Evolutionary conservation across 2,888 invertebrate species (phyloP).

Genomic region (Eumacrocentrus americanus): DNA sequence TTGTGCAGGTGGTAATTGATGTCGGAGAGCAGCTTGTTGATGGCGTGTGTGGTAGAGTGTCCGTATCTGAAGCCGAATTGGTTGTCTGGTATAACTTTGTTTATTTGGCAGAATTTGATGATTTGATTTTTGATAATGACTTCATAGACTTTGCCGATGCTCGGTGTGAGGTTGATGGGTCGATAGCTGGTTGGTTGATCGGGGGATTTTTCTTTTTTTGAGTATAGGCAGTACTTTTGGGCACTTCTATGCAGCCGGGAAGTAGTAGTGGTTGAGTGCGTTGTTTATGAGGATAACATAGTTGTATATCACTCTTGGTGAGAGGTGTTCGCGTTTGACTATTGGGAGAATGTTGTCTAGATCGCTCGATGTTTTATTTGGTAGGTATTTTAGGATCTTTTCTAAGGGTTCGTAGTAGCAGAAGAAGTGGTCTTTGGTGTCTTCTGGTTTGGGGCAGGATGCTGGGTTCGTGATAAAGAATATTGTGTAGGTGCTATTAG

Average conservation of each 20-base stretch:
- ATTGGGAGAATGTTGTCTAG: slow-evolving; percentile 30
- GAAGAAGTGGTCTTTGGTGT: not conserved
- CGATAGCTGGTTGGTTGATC: slow-evolving; percentile 27
- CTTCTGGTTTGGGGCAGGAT: not conserved
- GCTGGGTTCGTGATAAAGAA: not conserved
- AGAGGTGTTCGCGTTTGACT: slow-evolving; percentile 28
- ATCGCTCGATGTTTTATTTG: slow-evolving; percentile 31
- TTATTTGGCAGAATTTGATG: not conserved
- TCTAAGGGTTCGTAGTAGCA: not conserved
- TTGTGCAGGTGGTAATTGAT: not conserved
- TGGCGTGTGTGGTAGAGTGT: slow-evolving; percentile 27
- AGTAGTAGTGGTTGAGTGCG: slow-evolving; percentile 22
- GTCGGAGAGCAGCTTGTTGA: slow-evolving; percentile 27
- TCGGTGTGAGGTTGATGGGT: slow-evolving; percentile 30
- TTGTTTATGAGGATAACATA: slow-evolving; percentile 27
- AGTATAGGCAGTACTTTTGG: slow-evolving; percentile 25
- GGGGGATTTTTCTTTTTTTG: slow-evolving; percentile 13
- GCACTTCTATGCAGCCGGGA: slow-evolving; percentile 27
- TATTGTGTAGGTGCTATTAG: not conserved
- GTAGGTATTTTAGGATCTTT: slow-evolving; percentile 18
- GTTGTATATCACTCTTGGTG: not conserved
- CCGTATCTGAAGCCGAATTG: slow-evolving; percentile 31
- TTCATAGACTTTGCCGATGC: slow-evolving; percentile 28
- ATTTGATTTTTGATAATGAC: slow-evolving; percentile 17
- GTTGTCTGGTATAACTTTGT: slow-evolving; percentile 20